These are phyloP conservation scores for human DNA, from an alignment of 2,113 vertebrate species.

Conservation along the genomic window DNA sequence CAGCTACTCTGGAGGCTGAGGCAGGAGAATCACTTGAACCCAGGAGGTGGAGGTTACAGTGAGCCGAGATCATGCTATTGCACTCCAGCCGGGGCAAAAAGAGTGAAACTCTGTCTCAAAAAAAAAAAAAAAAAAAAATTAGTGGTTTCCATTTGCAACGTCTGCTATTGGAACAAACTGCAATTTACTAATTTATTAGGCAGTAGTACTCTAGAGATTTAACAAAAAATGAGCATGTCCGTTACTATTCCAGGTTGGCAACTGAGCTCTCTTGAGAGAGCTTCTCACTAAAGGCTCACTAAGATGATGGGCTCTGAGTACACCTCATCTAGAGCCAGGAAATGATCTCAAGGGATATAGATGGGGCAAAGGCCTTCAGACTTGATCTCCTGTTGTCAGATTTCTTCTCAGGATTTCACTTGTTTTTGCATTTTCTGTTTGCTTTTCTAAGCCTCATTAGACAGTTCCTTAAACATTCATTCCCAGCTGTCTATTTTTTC, in stretches of 20 bases:
- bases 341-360: neutral
- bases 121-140: neutral
- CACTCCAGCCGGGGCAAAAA: neutral
- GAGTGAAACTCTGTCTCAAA: neutral
- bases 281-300: neutral
- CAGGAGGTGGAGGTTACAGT: too few relatives aligned
- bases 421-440: neutral
- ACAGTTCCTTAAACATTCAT: neutral
- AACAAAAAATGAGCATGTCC: neutral
- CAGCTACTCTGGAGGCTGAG: too few relatives aligned
- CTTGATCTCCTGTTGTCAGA: neutral
- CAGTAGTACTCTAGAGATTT: neutral
- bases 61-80: too few relatives aligned
- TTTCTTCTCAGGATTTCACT: neutral
- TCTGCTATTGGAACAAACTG: neutral
- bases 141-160: neutral
- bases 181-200: neutral
- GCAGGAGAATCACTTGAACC: too few relatives aligned
- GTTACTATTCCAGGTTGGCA: neutral
- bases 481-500: neutral
- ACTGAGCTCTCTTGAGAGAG: neutral
- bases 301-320: neutral
- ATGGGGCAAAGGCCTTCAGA: neutral
- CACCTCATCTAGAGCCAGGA: neutral
- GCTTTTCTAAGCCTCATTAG: neutral